Evolutionary conservation across 2,113 vertebrate species (phyloP).

Genomic region (Neopipo cinnamomea): DNA sequence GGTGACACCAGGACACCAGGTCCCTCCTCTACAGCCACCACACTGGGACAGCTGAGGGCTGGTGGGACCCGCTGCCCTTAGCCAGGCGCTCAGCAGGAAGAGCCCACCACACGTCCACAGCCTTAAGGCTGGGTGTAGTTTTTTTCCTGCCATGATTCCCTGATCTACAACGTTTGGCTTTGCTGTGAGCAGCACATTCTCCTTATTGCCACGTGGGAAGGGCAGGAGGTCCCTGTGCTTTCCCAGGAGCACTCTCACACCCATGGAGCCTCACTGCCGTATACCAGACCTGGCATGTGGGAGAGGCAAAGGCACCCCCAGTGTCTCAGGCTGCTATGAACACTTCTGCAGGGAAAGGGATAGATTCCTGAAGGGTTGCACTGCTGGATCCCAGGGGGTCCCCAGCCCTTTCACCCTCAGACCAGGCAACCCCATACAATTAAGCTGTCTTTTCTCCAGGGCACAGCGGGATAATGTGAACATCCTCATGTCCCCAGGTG

Average conservation of each 20-base stretch:
- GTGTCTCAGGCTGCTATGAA: neutral
- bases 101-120: neutral
- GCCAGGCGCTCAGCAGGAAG: neutral
- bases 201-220: neutral
- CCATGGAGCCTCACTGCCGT: neutral
- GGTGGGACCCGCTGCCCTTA: neutral
- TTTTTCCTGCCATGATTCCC: neutral
- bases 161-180: neutral
- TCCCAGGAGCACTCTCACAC: neutral
- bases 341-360: neutral
- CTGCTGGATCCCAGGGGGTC: neutral
- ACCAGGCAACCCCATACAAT: rapidly evolving
- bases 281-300: rapidly evolving
- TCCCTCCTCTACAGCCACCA: neutral
- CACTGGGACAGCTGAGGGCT: neutral
- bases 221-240: neutral
- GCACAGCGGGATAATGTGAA: rapidly evolving
- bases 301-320: neutral
- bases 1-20: rapidly evolving
- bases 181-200: neutral
- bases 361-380: neutral
- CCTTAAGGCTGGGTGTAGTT: neutral
- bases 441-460: neutral
- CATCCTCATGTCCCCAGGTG: rapidly evolving
- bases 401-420: neutral